Base-by-base conservation (phyloP, 1,140 invertebrate genomes). In the Dreissena polymorpha region DNA sequence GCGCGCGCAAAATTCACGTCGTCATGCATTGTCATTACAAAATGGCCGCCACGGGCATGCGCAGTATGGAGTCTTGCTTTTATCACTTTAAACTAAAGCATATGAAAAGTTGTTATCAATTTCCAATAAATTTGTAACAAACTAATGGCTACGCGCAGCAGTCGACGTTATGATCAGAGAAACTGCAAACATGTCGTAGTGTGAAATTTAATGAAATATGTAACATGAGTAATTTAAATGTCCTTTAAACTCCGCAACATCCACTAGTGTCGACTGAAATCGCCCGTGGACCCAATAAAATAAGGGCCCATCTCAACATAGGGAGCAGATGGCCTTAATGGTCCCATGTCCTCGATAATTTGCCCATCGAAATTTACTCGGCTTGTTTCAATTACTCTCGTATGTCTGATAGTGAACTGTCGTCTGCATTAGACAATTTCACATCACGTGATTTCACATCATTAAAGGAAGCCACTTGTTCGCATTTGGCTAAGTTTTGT, bases 91-190 rank as follows among this genome's bases (percentile, higher is more conserved):
- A n/a, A 79, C 69, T 70, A 70, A 70, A 71, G 39, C 51, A 68
- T 55, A 76, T 29, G 27, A 57, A 78, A 25, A 55, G 55, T 71
- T 51, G 77, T 71, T 70, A 79, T 79, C 77, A 79, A 27, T 79
- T 79, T 79, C 69, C 65, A 70, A 79, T 79, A 53, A 69, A 71
- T 79, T 63, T 70, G 68, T 39, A 55, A 79, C 77, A 63, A 79
- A 27, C 18, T 77, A 77, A 77, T 77, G 60, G 60, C 49, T 21
- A 55, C 50, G 23, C 75, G 27, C 75, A 77, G 75, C 65, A 27
- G 64, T 51, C 18, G 25, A 29, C 25, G 50, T 55, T 50, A 68
- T 68, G 64, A 77, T 77, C 75, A 68, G 18, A 77, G 50, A 77
- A 25, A 18, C 49, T 50, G 74, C 60, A 67, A 77, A 77, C 65